Evolutionary conservation across 2,888 invertebrate species (phyloP), one percentile per base, ranked within the genome.

Genomic region (Gymnosoma rotundatum): DNA sequence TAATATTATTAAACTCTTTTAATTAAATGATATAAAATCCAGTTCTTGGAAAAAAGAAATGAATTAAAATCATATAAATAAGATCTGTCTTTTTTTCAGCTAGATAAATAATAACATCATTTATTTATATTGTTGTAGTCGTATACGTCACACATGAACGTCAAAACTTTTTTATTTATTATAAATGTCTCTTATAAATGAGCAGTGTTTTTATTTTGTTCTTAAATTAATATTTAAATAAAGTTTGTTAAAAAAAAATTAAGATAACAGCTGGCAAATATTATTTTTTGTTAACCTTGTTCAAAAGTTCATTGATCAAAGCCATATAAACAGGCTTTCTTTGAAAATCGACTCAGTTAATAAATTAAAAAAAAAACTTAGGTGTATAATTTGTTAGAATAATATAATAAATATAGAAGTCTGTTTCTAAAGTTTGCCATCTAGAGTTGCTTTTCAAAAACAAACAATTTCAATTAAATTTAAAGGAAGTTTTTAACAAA

Each of bases 211-310:
- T 48, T 18, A 38, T 18, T 60, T 58, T 32, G 32, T 45, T 48
- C 48, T 56, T 58, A 2, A 73, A 61, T 42, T 7, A 61, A 52
- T 69, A 69, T 78, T 78, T 69, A 48, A 61, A 69, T 32, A 76
- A 38, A 50, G 18, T 50, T 76, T 60, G n/a, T 18, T 18, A 20
- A 8, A 50, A 48, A n/a, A 20, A 36, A 36, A 48, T 56, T 20
- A 36, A 61, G 52, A 42, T 78, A 63, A 64, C 38, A 48, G n/a
- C 4, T 70, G 45, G 58, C 14, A 32, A 70, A 20, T 25, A 25
- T 12, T 42, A 42, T 42, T 42, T 42, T 12, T 42, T 32, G 6
- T 32, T 32, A 32, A 32, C 32, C 32, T 32, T 32, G 32, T 32
- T 5, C 32, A 32, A 32, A 6, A 32, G 32, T 32, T 32, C 32